These are phyloP conservation scores for Tringa solitaria DNA, from an alignment of 2,113 vertebrate species.

Conservation along the genomic window DNA sequence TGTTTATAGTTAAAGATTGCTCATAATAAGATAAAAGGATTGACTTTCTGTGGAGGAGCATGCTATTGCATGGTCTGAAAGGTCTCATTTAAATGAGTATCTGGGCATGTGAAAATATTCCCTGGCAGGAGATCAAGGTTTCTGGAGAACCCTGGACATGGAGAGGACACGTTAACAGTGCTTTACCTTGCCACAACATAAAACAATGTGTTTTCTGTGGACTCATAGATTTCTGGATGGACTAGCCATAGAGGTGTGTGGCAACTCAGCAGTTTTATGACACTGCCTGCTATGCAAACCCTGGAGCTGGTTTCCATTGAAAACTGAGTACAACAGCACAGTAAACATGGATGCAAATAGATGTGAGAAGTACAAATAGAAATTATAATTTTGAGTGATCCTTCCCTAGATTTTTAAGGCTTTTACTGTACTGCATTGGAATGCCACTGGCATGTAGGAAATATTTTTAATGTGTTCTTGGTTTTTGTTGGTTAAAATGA, in stretches of 20 bases:
- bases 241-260: not conserved
- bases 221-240: not conserved
- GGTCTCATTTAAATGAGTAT: not conserved
- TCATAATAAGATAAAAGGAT: not conserved
- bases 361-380: not conserved
- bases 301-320: not conserved
- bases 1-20: not conserved
- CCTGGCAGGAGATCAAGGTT: not conserved
- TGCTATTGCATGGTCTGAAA: not conserved
- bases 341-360: not conserved
- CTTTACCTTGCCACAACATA: not conserved
- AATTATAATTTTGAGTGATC: not conserved
- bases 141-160: not conserved
- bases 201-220: not conserved
- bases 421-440: not conserved
- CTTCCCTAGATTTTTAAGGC: not conserved
- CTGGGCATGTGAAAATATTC: accelerated
- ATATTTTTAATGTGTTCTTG: not conserved
- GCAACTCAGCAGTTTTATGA: not conserved
- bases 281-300: not conserved
- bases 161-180: not conserved
- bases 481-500: not conserved
- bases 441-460: not conserved
- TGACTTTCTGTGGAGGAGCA: not conserved
- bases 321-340: not conserved